These are phyloP conservation scores for Drepana falcataria DNA, from an alignment of 2,888 invertebrate species.

Conservation along the genomic window DNA sequence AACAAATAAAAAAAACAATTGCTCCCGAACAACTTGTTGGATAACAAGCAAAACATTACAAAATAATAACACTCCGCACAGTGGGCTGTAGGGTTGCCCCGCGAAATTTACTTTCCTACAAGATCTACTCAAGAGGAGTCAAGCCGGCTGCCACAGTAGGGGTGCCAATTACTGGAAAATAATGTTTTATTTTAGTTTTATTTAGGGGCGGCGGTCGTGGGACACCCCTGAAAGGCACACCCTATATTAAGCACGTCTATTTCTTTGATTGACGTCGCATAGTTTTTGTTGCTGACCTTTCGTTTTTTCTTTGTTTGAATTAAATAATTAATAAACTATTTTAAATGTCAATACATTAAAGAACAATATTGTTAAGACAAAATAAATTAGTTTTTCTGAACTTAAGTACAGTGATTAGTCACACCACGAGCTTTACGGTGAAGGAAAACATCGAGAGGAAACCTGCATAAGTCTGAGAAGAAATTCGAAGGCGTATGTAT, in stretches of 20 bases:
- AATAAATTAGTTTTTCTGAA: no score
- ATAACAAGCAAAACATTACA: slow-evolving; percentile 51
- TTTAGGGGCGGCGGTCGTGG: slow-evolving; percentile 77
- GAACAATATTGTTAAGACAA: no score
- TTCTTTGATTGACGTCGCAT: slow-evolving; percentile 70
- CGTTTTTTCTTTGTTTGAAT: slow-evolving; percentile 32
- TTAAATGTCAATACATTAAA: background rate
- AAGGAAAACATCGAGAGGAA: no score
- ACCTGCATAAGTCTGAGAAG: no score
- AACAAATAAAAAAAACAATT: slow-evolving; percentile 1
- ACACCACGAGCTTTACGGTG: no score
- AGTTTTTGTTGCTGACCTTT: slow-evolving; percentile 62
- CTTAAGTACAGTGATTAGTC: no score
- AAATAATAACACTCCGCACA: slow-evolving; percentile 58
- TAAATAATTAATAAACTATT: slow-evolving; percentile 13
- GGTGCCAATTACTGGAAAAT: slow-evolving; percentile 75
- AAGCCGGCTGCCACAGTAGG: slow-evolving; percentile 64
- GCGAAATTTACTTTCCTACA: slow-evolving; percentile 66
- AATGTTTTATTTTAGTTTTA: slow-evolving; percentile 75
- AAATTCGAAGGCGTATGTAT: no score
- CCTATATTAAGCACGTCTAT: slow-evolving; percentile 66
- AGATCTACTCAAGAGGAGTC: slow-evolving; percentile 72
- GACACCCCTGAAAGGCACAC: slow-evolving; percentile 72
- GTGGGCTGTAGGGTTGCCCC: slow-evolving; percentile 42
- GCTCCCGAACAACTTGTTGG: slow-evolving; percentile 26